Evolutionary conservation across 2,888 invertebrate genomes (phyloP).

Genomic region (Drosophila fulvimacula): DNA sequence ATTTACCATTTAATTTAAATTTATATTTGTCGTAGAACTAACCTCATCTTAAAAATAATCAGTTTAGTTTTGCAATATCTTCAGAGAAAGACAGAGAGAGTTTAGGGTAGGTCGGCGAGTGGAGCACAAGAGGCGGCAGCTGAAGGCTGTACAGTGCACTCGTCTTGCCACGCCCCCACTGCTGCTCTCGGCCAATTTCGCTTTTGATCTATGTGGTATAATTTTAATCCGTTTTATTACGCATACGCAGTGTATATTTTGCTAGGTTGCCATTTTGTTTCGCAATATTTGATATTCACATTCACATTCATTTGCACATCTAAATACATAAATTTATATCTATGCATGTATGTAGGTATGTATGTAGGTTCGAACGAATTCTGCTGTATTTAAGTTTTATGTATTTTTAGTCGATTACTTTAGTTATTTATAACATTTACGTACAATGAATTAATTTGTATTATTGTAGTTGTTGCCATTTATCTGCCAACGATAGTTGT

Average conservation of each 20-base stretch:
- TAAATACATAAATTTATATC: background rate
- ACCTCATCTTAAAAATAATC: conserved; percentile 73
- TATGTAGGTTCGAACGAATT: conserved; percentile 25
- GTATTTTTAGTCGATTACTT: conserved; percentile 57
- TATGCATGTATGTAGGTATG: too few species aligned
- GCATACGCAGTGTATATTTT: conserved; percentile 76
- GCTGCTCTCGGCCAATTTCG: background rate
- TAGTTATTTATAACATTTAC: conserved; percentile 79
- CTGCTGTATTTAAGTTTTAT: conserved; percentile 45
- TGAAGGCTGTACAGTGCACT: background rate
- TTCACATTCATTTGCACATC: conserved; percentile 62
- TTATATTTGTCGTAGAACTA: conserved; percentile 55
- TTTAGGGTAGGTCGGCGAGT: background rate
- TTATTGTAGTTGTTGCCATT: conserved; percentile 56
- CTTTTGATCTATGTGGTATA: conserved; percentile 43
- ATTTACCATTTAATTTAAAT: conserved; percentile 62
- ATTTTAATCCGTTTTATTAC: conserved; percentile 61
- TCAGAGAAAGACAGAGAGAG: conserved; percentile 36
- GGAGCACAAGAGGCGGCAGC: conserved; percentile 4
- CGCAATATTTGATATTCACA: conserved; percentile 65
- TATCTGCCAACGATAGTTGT: conserved; percentile 20
- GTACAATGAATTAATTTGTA: conserved; percentile 68
- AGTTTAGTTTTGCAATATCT: conserved; percentile 69
- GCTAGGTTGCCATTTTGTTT: conserved; percentile 63
- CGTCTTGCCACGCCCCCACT: background rate